Percentiles rank a stretch among this genome's conserved stretches.
These are phyloP conservation scores for Microctenopoma lineatum DNA, from an alignment of 2,797 vertebrate species.

Conservation along the genomic window DNA sequence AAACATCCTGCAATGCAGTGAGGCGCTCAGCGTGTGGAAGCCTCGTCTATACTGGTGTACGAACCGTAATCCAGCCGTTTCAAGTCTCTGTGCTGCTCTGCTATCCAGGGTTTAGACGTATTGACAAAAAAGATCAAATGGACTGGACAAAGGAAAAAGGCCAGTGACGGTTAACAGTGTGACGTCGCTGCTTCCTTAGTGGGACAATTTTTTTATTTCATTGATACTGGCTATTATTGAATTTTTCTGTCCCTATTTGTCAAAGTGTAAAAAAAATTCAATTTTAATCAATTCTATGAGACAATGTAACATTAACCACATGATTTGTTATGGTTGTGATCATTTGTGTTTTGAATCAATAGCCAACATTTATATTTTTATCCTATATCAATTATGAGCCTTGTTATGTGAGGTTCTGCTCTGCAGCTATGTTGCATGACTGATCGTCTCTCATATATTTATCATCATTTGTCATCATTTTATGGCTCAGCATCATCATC, in stretches of 20 bases:
- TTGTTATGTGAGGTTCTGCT: not conserved
- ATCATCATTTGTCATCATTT: not conserved
- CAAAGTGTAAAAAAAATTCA: too few species aligned
- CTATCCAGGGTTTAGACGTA: conserved; percentile 26
- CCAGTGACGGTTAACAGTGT: conserved; percentile 22
- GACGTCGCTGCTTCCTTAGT: conserved; percentile 27
- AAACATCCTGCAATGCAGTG: not conserved
- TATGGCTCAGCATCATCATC: not conserved
- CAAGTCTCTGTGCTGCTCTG: conserved; percentile 11
- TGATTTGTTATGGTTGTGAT: too few species aligned
- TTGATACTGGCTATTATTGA: conserved; percentile 27
- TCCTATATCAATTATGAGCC: too few species aligned
- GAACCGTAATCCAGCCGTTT: not conserved
- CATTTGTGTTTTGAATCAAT: not conserved
- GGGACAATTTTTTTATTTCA: conserved; percentile 18
- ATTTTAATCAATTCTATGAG: too few species aligned
- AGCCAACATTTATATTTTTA: not conserved
- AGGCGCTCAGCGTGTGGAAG: not conserved
- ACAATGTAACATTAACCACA: too few species aligned
- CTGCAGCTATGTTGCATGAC: not conserved
- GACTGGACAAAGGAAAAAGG: conserved; percentile 30
- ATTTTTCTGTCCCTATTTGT: conserved; percentile 11
- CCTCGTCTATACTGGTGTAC: conserved; percentile 5
- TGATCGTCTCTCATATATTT: not conserved
- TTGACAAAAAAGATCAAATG: conserved; percentile 36